Base-by-base conservation (phyloP, 1,140 invertebrate genomes). In the Cherax quadricarinatus region DNA sequence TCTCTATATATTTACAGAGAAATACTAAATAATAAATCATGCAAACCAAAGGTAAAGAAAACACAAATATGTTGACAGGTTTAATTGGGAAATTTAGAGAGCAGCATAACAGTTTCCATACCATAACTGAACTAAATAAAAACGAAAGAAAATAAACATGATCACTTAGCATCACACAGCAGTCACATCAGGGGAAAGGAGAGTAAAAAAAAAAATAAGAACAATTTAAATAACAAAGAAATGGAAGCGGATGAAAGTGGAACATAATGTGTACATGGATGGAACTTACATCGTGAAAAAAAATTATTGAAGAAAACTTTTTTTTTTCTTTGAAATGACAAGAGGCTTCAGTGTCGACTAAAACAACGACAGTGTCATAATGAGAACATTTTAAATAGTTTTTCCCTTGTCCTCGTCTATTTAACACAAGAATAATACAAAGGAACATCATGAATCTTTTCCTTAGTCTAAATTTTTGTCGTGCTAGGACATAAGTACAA, bases 31-130 rank as follows among this genome's bases (percentile, higher is more conserved):
- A 85, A 66, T 2, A 70, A 70, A 85, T 24, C 83, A 85, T 85
- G 83, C 83, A 85, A 88, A 88, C 57, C 51, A 62, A 80, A 51
- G 73, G 73, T 24, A 88, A 88, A 88, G 51, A 88, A 88, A 88
- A 88, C 75, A 88, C 86, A 88, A 79, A 78, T 88, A 88, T 78
- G 53, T 80, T 60, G 41, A 79, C 80, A 88, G 41, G 70, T 88
- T 88, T 88, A 88, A 78, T 88, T 41, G 70, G 70, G 70, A 75
- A 21, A 30, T 75, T 30, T 75, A 75, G 70, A 30, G 2, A 9
- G 24, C 24, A 75, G 30, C 70, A 75, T 75, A 75, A 75, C 30
- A 4, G n/a, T 30, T 24, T 75, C 24, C 70, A 24, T 5, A 75
- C n/a, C 24, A 7, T 24, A 30, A 75, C 1, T 6, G 3, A 75